Base-by-base conservation (phyloP, 2,113 vertebrate species). In the Nothocercus nigrocapillus region DNA sequence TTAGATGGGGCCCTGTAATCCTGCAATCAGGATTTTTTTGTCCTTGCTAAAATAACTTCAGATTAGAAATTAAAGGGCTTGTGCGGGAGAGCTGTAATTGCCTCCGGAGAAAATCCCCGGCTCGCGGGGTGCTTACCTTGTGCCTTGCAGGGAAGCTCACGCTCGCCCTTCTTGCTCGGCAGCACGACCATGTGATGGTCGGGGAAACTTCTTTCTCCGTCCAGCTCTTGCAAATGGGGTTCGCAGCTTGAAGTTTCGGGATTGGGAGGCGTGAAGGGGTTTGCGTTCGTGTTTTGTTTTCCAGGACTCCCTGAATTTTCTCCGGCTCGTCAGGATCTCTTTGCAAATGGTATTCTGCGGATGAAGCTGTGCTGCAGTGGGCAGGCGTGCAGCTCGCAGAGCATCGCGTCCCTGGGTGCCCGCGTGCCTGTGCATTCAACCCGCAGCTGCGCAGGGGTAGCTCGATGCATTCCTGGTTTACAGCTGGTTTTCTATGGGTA, bases 41-140 rank as follows among this genome's bases (percentile, higher is more conserved):
- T 92, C 75, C 76, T 89, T 62, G 54, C 82, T 67, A 66, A 96
- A 96, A 89, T 58, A 63, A 85, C 67, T 92, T 89, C 61, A 22
- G 79, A 85, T 94, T 86, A 94, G 89, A 86, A 95, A 88, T 82
- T 85, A 82, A 96, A 85, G 58, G 47, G 61, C 87, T 90, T 67
- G 62, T 59, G 58, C 67, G 63, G 78, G 64, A 84, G 61, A 85
- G 63, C 74, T 91, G 85, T 89, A 88, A 86, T 84, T 93, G 74
- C 66, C 83, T 84, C 7, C 8, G 58, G 62, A 90, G 90, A 94
- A 94, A 93, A 91, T 69, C 72, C 40, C 15, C 0, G 2, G 34
- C 18, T 96, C 56, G 51, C 45, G 27, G 32, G 30, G 58, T 38
- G 30, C 30, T 56, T 38, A 68, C 36, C 40, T 7, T 20, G 62